Percentiles rank a stretch among this genome's conserved stretches.
Evolutionary conservation across 2,797 vertebrate genomes (phyloP).

Genomic region (Spea hammondii): DNA sequence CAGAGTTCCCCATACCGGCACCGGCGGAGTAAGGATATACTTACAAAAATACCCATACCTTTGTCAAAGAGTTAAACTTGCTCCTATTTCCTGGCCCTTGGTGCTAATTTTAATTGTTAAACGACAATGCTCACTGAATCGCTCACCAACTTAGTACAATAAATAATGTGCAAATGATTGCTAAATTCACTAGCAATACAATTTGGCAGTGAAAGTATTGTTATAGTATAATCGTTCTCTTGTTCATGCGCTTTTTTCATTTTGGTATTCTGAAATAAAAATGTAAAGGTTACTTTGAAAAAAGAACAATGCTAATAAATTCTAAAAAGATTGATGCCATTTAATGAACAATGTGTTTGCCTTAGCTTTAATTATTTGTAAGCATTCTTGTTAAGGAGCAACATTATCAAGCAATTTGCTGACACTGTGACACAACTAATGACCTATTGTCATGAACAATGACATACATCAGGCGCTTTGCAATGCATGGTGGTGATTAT

Average conservation of each 20-base stretch:
- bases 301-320: slow-evolving; percentile 9
- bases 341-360: slow-evolving; percentile 36
- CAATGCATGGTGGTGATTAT: slow-evolving; percentile 42
- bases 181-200: too few species aligned
- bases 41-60: too few species aligned
- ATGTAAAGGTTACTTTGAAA: slow-evolving; percentile 24
- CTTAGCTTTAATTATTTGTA: slow-evolving; percentile 34
- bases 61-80: too few species aligned
- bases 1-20: too few species aligned
- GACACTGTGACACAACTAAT: slow-evolving; percentile 48
- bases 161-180: too few species aligned
- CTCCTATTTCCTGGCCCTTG: too few species aligned
- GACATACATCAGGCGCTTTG: slow-evolving; percentile 32
- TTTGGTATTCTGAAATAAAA: background rate
- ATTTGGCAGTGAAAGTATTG: too few species aligned
- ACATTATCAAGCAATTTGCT: slow-evolving; percentile 49
- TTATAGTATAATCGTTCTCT: too few species aligned
- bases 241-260: background rate
- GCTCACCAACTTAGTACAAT: too few species aligned
- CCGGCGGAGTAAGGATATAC: too few species aligned
- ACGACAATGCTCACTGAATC: too few species aligned
- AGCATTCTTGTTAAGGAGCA: slow-evolving; percentile 43
- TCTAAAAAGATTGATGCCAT: slow-evolving; percentile 25
- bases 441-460: slow-evolving; percentile 44
- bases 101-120: too few species aligned